phyloP scores from a whole-genome alignment of 2,888 invertebrate species.

The Tenthredo amoena region DNA sequence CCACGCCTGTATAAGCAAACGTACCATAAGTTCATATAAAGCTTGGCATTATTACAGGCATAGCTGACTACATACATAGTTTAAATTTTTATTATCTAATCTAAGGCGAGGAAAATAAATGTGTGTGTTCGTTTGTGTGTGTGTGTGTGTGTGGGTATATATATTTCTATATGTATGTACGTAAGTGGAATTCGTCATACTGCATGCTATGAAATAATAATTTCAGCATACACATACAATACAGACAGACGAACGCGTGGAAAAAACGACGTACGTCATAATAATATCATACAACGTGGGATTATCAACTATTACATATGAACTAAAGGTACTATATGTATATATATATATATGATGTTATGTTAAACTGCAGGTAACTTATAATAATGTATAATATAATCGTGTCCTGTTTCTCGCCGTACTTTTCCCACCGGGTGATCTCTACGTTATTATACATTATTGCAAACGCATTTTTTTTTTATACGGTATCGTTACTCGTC shows the following conservation, averaged over 20 bases:
- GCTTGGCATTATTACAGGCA: slow-evolving; percentile 14
- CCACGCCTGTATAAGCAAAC: slow-evolving; percentile 38
- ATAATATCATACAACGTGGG: neutral
- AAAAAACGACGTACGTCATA: neutral
- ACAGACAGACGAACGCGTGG: neutral
- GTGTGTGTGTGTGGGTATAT: neutral
- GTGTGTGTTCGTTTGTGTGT: neutral
- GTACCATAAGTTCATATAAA: slow-evolving; percentile 9
- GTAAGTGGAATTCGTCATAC: neutral
- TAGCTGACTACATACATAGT: neutral
- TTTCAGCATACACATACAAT: neutral
- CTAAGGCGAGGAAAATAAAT: neutral
- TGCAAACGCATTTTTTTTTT: neutral
- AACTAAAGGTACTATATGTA: neutral
- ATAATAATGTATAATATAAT: neutral
- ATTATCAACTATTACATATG: neutral
- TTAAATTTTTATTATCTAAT: neutral
- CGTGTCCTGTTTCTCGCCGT: neutral
- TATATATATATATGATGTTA: too few species aligned
- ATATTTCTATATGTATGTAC: neutral
- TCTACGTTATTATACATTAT: neutral
- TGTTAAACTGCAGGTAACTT: neutral
- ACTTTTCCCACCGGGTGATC: neutral
- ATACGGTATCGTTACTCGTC: neutral
- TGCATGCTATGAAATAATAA: neutral